Base-by-base conservation (phyloP, 2,888 invertebrate genomes). In the Gisinianus flammeolus region DNA sequence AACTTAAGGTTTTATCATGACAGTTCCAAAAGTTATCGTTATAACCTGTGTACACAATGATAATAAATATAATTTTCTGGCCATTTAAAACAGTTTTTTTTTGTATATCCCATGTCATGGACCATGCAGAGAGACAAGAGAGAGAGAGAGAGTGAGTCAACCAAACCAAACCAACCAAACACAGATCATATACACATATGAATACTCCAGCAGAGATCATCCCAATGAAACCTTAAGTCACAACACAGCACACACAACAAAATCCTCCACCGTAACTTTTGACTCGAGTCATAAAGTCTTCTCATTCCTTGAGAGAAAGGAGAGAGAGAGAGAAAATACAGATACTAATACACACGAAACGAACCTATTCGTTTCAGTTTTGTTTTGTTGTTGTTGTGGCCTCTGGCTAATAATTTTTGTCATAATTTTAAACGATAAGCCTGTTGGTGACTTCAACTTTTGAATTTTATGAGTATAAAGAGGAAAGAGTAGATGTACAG, bases 31-130 rank as follows among this genome's bases (percentile, higher is more conserved):
- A 58, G 58, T 58, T 58, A 58, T 58, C 24, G 22, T 58, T 2
- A n/a, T 58, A 58, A 58, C 58, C 58, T 58, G 58, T 58, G 58
- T 58, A 58, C 58, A 58, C 58, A 58, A n/a, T 24, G 58, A n/a
- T 58, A 58, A 58, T 58, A 58, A 58, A 58, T 58, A 58, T 58
- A 58, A 58, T 58, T 58, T 58, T 22, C 58, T 58, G 58, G 22
- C 24, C 58, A 58, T 58, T 24, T 24, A 19, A 58, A 58, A n/a
- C n/a, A n/a, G n/a, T 58, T 24, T 24, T 44, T 44, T 44, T 44
- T 44, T 19, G 19, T 44, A 44, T 44, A 44, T 44, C 19, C 19
- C 44, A 44, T 44, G 44, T 44, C 44, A 44, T 44, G 44, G 44
- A 44, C 12, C 44, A 12, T 44, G 44, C 44, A 44, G 44, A 6